Conservation (phyloP, 2,797 vertebrate species). For the Danio aesculapii region DNA sequence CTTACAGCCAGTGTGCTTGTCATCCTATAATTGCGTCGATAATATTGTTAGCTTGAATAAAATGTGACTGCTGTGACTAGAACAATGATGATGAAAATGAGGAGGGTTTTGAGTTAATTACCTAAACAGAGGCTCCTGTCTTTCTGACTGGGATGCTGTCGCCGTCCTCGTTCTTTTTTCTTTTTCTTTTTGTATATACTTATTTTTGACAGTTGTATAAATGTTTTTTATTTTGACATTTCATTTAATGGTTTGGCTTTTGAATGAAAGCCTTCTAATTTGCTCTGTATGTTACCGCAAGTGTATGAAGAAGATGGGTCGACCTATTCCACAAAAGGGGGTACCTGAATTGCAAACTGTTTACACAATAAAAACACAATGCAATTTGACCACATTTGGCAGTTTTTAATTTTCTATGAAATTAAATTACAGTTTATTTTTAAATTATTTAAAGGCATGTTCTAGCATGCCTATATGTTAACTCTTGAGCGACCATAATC, state of each 20-base stretch:
- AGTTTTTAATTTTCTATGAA: not conserved
- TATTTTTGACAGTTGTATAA: not conserved
- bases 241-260: not conserved
- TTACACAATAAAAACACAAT: not conserved
- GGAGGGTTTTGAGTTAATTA: conserved; percentile 35
- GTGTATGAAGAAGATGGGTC: conserved; percentile 52
- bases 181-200: not conserved
- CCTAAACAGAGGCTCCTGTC: conserved; percentile 51
- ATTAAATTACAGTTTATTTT: not conserved
- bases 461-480: not conserved
- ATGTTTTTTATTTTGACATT: not conserved
- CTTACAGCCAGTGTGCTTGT: too few species aligned
- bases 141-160: conserved; percentile 34
- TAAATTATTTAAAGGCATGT: not conserved
- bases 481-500: not conserved
- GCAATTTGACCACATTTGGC: not conserved
- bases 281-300: conserved; percentile 46
- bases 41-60: not conserved
- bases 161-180: conserved; percentile 10
- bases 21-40: not conserved
- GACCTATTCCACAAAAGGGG: conserved; percentile 55
- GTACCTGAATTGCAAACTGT: not conserved
- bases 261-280: conserved; percentile 41
- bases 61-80: conserved; percentile 13
- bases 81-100: conserved; percentile 9